Percentiles rank a stretch among this genome's conserved stretches.
Conservation (phyloP, 2,113 vertebrate genomes). For the Heterotilapia buettikoferi region DNA sequence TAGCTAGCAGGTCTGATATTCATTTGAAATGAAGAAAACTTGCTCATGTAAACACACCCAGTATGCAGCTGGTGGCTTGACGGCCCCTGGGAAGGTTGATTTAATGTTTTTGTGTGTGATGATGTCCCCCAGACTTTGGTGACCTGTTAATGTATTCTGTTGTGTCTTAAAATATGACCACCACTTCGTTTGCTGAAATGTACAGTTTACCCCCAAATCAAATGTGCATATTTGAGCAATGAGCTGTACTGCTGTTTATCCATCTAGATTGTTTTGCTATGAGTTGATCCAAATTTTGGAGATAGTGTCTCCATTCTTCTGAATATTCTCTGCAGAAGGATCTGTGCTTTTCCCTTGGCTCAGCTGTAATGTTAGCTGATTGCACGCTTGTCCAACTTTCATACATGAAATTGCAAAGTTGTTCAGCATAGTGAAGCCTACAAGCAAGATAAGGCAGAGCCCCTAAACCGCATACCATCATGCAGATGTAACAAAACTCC, state of each 20-base stretch:
- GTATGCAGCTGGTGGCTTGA: not conserved
- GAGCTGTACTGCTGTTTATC: not conserved
- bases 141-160: not conserved
- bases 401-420: not conserved
- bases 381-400: not conserved
- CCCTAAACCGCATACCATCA: not conserved
- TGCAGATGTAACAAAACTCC: not conserved
- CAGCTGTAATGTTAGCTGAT: not conserved
- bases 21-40: not conserved
- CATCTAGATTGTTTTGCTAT: not conserved
- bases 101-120: not conserved
- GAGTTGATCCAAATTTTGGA: not conserved
- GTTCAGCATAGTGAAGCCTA: not conserved
- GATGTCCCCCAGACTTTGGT: not conserved
- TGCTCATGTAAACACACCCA: not conserved
- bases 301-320: not conserved
- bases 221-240: not conserved
- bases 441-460: not conserved
- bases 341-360: not conserved
- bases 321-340: not conserved
- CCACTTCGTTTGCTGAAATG: not conserved
- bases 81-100: not conserved
- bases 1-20: not conserved
- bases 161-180: not conserved
- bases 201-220: not conserved